phyloP scores from a whole-genome alignment of 35 echinoderm and acorn worm genomes.

The Stichopus chloronotus region DNA sequence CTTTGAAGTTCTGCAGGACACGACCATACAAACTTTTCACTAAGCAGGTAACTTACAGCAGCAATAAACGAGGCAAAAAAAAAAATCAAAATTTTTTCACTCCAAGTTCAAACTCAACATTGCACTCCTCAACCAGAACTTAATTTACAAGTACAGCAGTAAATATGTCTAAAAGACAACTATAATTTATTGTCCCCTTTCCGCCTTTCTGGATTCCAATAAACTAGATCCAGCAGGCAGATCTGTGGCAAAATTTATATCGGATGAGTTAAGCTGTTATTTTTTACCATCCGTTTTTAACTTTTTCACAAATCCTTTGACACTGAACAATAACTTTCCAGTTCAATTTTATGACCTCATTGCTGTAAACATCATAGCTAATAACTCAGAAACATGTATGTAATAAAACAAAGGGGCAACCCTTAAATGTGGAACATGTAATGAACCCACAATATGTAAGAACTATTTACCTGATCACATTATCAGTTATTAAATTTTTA shows the following conservation, averaged over 20 bases:
- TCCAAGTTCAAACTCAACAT: too few relatives aligned
- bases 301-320: background rate
- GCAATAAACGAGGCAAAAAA: too few relatives aligned
- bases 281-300: background rate
- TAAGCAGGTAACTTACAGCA: too few relatives aligned
- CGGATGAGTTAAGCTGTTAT: background rate
- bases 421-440: too few relatives aligned
- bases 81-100: too few relatives aligned
- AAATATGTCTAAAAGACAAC: background rate
- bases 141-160: conserved; percentile 21
- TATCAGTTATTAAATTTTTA: too few relatives aligned
- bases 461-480: too few relatives aligned
- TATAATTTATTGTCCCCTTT: background rate
- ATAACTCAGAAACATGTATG: background rate
- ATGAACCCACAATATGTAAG: too few relatives aligned
- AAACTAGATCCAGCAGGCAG: background rate
- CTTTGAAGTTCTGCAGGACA: too few relatives aligned
- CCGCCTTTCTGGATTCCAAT: background rate
- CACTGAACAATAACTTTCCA: background rate
- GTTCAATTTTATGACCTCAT: background rate
- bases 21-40: too few relatives aligned
- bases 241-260: conserved; percentile 14
- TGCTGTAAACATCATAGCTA: background rate
- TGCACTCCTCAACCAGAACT: background rate
- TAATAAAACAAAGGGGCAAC: too few relatives aligned